Conservation (phyloP, 53 echinoderm and acorn worm species). For the Antedon mediterranea region DNA sequence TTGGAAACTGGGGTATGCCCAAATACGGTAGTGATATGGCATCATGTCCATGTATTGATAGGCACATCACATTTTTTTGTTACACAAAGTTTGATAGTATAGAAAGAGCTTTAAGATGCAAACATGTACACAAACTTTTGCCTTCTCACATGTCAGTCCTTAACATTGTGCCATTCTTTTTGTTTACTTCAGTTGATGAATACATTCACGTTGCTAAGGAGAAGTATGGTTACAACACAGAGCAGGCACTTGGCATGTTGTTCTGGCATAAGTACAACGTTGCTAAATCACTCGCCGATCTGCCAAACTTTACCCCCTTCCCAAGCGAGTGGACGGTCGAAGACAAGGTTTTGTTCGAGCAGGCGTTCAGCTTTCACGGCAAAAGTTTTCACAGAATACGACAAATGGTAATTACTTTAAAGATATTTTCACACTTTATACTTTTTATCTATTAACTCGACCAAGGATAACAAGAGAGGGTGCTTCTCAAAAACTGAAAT, state of each 20-base stretch:
- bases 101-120: no score
- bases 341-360: slow-evolving; percentile 93
- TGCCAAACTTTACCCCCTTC: slow-evolving; percentile 93
- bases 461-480: no score
- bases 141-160: neutral
- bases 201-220: slow-evolving; percentile 92
- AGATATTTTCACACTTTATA: no score
- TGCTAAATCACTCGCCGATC: slow-evolving; percentile 76
- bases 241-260: slow-evolving; percentile 97
- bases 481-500: no score
- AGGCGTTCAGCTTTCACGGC: slow-evolving; percentile 97
- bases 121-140: no score
- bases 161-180: no score
- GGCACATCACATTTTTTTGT: no score
- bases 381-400: slow-evolving; percentile 97
- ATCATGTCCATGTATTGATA: no score
- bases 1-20: no score
- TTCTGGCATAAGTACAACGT: slow-evolving; percentile 92
- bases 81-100: no score
- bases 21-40: no score
- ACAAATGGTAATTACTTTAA: slow-evolving; percentile 91
- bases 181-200: slow-evolving; percentile 65
- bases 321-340: slow-evolving; percentile 98
- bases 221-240: slow-evolving; percentile 97
- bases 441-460: no score